Evolutionary conservation across 1,140 invertebrate genomes (phyloP), one percentile per base, ranked within the genome.

Genomic region (Paramacrobiotus metropolitanus): DNA sequence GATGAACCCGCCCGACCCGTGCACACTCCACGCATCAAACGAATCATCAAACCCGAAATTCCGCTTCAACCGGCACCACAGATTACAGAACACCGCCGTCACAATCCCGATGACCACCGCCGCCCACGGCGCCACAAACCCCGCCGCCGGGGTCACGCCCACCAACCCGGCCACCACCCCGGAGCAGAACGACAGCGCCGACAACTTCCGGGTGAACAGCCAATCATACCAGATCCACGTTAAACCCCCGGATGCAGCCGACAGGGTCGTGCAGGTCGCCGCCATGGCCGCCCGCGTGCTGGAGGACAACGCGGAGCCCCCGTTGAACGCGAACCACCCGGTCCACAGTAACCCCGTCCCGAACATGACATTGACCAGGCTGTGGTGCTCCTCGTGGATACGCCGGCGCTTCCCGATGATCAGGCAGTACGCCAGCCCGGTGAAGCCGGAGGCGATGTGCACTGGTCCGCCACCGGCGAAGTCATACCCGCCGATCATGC

Each of bases 251-350:
- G 48, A 15, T 9, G 48, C 48, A 20, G 48, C 48, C 48, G 48
- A 55, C 9, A 55, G 15, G 4, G 48, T 55, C 15, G 48, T 55
- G 15, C 15, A 15, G 9, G 28, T 9, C 15, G 15, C 48, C 48
- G 48, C 48, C 48, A 55, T 55, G 9, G 48, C 48, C 9, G 48
- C 48, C 28, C 48, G 15, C 4, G 48, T 24, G 24, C 28, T 55
- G 4, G 15, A 9, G 48, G 48, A 15, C 15, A 15, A 15, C 4
- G 48, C 48, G 24, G 48, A 55, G 15, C 48, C 48, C 15, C 48
- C 48, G 28, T 55, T 55, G 24, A 55, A 55, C 15, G 15, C 48
- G 48, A 55, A 55, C 48, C 48, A 55, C 24, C 48, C 48, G 24
- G 48, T 55, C 48, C 48, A 55, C 48, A 55, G 48, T 20, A 55